A percentile compares a stretch with the other conserved stretches of the same genome.
Conservation (phyloP, 35 echinoderm and acorn worm species). For the Anneissia japonica region DNA sequence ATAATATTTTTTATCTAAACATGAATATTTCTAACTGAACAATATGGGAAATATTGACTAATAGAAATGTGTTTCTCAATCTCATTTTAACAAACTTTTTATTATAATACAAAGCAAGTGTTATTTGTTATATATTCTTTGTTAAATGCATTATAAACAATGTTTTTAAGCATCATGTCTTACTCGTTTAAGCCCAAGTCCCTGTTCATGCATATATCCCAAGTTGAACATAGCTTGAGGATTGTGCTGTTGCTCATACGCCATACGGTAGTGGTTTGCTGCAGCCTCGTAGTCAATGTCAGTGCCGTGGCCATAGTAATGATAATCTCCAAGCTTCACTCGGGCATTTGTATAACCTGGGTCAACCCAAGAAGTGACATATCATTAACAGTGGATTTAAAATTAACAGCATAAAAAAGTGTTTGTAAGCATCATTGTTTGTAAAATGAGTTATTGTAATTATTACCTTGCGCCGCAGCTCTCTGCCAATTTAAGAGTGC, state of each 20-base stretch:
- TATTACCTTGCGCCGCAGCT: constrained; percentile 87
- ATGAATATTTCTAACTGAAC: too few species aligned
- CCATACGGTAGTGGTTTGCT: constrained; percentile 85
- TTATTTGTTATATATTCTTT: too few species aligned
- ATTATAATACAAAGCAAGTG: too few species aligned
- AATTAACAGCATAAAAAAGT: too few species aligned
- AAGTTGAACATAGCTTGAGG: constrained; percentile 98
- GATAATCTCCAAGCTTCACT: constrained; percentile 96
- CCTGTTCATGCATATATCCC: constrained; percentile 96
- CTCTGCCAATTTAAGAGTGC: constrained; percentile 91
- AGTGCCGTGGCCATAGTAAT: constrained; percentile 98
- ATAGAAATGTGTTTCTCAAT: too few species aligned
- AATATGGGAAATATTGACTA: too few species aligned
- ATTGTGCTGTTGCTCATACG: constrained; percentile 94
- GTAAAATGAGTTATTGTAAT: too few species aligned
- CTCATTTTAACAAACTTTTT: too few species aligned
- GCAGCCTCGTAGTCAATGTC: constrained; percentile 91
- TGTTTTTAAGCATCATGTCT: neutral
- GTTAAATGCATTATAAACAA: neutral
- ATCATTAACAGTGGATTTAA: too few species aligned
- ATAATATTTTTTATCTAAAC: too few species aligned
- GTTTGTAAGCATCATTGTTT: too few species aligned
- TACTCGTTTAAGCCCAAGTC: constrained; percentile 96
- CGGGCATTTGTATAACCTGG: constrained; percentile 95
- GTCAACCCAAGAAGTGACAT: too few species aligned